Base-by-base conservation (phyloP, 2,797 vertebrate species). In the Odontamblyopus lacepedii region DNA sequence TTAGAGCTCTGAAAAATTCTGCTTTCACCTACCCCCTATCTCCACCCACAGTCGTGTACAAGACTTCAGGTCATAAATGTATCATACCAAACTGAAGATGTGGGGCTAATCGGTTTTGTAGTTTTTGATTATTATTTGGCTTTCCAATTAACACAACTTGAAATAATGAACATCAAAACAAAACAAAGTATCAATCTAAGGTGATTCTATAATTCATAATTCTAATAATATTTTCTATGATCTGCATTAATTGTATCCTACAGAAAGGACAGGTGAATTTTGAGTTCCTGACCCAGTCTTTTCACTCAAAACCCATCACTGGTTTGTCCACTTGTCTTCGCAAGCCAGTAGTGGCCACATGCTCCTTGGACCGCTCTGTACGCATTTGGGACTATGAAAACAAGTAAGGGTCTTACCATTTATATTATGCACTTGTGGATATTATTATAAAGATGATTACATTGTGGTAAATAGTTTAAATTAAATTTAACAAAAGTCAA, bases 321-420 rank as follows among this genome's bases (percentile, higher is more conserved):
- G 96, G 97, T 56, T 92, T 99, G 81, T 95, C 95, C 26, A 71
- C 92, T 83, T 98, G 97, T 81, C 81, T 94, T 72, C 94, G 96
- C 73, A 99, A 98, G 83, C 95, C 97, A 1, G 88, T 98, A 27
- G 86, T 96, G 59, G 97, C 95, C 83, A 98, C 96, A 64, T 95
- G 96, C 86, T 98, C 97, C 29, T 76, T 96, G 85, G 98, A 99
- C 88, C 92, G 84, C 83, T 97, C 97, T 7, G 83, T 99, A 35
- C 95, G 95, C 83, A 94, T 99, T 90, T 99, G 98, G 97, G 98
- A 98, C 90, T 98, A 96, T 0, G 94, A 96, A 75, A 95, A 80
- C 0, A 98, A 95, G 98, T 99, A 95, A 92, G 91, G 76, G 13
- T 27, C n/a, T 59, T 15, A 15, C 9, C 23, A 60, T 56, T 26